These are phyloP conservation scores for Cephus pygmeus DNA, from an alignment of 2,888 invertebrate genomes.

Conservation along the genomic window DNA sequence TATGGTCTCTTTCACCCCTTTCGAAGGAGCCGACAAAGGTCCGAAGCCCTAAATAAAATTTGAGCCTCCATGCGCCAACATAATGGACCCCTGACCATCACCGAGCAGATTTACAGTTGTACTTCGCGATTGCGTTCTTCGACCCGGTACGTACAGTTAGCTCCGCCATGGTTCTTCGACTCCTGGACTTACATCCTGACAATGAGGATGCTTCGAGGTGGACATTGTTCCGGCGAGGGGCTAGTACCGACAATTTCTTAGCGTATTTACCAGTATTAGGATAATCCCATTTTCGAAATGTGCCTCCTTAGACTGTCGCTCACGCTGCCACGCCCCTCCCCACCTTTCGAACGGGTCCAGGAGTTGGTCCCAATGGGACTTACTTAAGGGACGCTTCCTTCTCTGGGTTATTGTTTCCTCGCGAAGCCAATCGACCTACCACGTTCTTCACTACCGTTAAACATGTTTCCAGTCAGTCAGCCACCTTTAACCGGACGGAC, in stretches of 20 bases:
- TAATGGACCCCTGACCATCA: constrained; percentile 14
- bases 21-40: constrained; percentile 12
- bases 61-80: constrained; percentile 14
- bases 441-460: not conserved
- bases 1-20: constrained; percentile 28
- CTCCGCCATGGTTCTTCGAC: constrained; percentile 1
- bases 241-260: constrained; percentile 28
- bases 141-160: constrained; percentile 11
- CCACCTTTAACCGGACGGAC: not conserved
- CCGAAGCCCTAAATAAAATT: constrained; percentile 41
- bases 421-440: not conserved
- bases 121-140: constrained; percentile 10
- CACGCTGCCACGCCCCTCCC: constrained; percentile 11
- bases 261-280: constrained; percentile 46
- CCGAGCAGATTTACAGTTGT: constrained; percentile 13
- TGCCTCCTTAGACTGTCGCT: constrained; percentile 21
- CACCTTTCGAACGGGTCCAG: constrained; percentile 22
- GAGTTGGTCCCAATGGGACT: constrained; percentile 1
- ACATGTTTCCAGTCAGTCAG: not conserved
- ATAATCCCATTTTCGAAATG: constrained; percentile 49
- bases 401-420: constrained; percentile 14
- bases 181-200: not conserved
- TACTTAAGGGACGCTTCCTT: constrained; percentile 28
- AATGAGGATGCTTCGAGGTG: constrained; percentile 2
- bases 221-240: not conserved